A percentile compares a stretch with the other conserved stretches of the same genome.
phyloP scores from a whole-genome alignment of 2,888 invertebrate species.

The Lathronympha strigana region DNA sequence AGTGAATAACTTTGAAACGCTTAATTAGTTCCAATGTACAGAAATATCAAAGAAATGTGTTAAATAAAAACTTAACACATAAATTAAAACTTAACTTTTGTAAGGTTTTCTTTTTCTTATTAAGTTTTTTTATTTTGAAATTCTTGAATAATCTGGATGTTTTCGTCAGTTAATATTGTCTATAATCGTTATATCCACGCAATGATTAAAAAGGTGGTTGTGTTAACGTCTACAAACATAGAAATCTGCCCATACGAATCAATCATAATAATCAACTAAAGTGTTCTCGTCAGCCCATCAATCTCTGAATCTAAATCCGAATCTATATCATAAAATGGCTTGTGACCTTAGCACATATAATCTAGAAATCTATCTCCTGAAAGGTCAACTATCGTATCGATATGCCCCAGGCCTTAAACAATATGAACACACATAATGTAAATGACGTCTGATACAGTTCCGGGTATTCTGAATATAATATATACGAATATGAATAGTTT shows the following conservation, averaged over 20 bases:
- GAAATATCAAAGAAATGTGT: not conserved
- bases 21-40: too few species aligned
- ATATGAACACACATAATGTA: not conserved
- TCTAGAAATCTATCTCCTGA: slow-evolving; percentile 35
- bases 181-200: too few species aligned
- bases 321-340: slow-evolving; percentile 24
- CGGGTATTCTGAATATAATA: slow-evolving; percentile 31
- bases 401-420: slow-evolving; percentile 20
- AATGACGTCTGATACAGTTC: slow-evolving; percentile 26
- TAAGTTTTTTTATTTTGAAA: too few species aligned
- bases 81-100: too few species aligned
- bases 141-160: too few species aligned
- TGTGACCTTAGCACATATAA: slow-evolving; percentile 27
- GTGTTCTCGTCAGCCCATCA: slow-evolving; percentile 22
- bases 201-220: too few species aligned
- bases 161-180: too few species aligned
- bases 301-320: slow-evolving; percentile 28
- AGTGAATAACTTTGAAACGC: too few species aligned
- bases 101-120: too few species aligned
- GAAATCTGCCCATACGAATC: slow-evolving; percentile 3
- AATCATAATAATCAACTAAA: slow-evolving; percentile 31
- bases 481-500: slow-evolving; percentile 9
- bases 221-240: too few species aligned
- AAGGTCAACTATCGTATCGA: slow-evolving; percentile 29
- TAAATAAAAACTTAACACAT: too few species aligned